Percentiles rank a stretch among this genome's conserved stretches.
phyloP scores from a whole-genome alignment of 2,888 invertebrate species.

The Dysmachus trigonus region DNA sequence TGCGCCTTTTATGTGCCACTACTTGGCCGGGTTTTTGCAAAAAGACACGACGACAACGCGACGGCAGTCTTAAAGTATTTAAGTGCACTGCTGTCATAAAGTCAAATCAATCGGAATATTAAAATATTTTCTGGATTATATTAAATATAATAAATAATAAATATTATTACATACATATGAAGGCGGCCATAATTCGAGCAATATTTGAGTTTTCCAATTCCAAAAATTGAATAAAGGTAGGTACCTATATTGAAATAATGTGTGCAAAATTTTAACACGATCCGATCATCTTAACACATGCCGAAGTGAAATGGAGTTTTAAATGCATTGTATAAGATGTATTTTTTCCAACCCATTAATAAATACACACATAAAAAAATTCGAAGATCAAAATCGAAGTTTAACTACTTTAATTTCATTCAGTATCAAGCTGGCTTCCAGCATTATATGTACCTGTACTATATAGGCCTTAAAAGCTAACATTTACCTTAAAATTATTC shows the following conservation, averaged over 20 bases:
- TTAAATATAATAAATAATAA: too few species aligned
- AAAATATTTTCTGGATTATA: not conserved
- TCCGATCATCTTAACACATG: too few species aligned
- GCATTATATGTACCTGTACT: not conserved
- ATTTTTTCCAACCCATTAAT: too few species aligned
- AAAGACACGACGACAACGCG: not conserved
- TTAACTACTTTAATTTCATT: not conserved
- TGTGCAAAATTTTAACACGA: too few species aligned
- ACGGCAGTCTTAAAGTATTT: not conserved
- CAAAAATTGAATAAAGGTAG: too few species aligned
- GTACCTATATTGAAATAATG: too few species aligned
- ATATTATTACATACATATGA: too few species aligned
- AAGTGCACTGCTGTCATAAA: not conserved
- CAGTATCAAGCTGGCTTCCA: not conserved
- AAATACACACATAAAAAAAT: too few species aligned
- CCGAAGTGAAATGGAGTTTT: too few species aligned
- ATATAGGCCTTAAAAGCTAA: not conserved
- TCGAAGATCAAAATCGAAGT: not conserved
- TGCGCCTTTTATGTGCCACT: not conserved
- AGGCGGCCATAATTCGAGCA: too few species aligned
- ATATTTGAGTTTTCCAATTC: too few species aligned
- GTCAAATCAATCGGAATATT: not conserved
- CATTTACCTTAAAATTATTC: not conserved
- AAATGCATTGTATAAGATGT: too few species aligned
- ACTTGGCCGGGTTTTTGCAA: not conserved